These are phyloP conservation scores for Muschampia plurimacula DNA, from an alignment of 2,888 invertebrate species.

Conservation along the genomic window DNA sequence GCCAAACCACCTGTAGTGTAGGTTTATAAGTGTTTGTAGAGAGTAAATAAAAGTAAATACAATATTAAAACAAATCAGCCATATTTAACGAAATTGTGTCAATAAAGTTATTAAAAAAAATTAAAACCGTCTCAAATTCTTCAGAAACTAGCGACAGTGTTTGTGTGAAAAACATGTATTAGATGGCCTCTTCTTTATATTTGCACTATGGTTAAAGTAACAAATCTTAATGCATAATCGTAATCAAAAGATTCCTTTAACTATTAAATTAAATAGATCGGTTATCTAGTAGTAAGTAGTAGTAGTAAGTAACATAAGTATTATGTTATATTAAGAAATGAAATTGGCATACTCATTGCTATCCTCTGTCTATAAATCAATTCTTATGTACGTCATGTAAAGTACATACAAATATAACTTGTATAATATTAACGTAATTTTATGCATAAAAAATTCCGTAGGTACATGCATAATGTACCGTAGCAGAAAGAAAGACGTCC, in stretches of 20 bases:
- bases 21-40: not conserved
- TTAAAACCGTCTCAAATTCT: no score
- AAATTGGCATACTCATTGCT: not conserved
- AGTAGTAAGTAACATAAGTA: not conserved
- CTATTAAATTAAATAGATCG: not conserved
- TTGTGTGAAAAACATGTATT: no score
- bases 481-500: not conserved
- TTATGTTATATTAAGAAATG: not conserved
- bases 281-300: not conserved
- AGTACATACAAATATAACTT: not conserved
- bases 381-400: not conserved
- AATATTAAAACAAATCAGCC: not conserved
- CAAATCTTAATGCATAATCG: no score
- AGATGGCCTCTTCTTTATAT: no score
- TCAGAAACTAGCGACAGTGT: no score
- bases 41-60: not conserved
- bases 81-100: not conserved
- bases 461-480: not conserved
- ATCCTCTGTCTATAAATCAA: not conserved
- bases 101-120: no score
- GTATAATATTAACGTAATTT: not conserved
- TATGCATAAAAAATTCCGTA: not conserved
- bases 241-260: no score
- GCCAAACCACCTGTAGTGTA: slow-evolving; percentile 26
- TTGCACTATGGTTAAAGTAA: no score